These are phyloP conservation scores for Mungos mungo DNA, from an alignment of 2,113 vertebrate species.

Conservation along the genomic window DNA sequence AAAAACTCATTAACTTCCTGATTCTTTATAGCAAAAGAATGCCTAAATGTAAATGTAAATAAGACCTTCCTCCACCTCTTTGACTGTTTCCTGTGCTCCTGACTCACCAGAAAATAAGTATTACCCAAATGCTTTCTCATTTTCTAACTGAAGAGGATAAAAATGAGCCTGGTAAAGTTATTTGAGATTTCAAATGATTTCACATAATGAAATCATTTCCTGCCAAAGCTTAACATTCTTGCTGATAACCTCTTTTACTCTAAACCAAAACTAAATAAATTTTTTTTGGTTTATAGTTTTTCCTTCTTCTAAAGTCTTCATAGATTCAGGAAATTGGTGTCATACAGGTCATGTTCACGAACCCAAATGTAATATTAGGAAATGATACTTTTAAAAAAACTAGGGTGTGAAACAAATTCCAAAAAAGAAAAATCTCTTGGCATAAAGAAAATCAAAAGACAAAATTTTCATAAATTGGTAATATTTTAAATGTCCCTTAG, in stretches of 20 bases:
- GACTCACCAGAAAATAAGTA: neutral
- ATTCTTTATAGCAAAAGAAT: neutral
- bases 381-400: neutral
- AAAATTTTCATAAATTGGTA: neutral
- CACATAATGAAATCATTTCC: neutral
- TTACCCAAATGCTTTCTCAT: neutral
- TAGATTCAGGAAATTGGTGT: neutral
- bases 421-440: neutral
- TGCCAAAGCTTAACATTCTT: neutral
- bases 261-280: neutral
- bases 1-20: neutral
- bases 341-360: neutral
- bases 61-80: neutral
- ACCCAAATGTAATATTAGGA: neutral
- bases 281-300: neutral
- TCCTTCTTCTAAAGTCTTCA: neutral
- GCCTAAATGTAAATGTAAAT: neutral
- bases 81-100: neutral
- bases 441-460: neutral
- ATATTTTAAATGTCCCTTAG: neutral
- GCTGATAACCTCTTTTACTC: neutral
- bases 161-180: neutral
- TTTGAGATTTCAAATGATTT: constrained; percentile 21
- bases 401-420: neutral
- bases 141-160: neutral